Percentiles rank a stretch among this genome's conserved stretches.
Conservation (phyloP, 2,888 invertebrate species). For the Ypsolopha sequella region DNA sequence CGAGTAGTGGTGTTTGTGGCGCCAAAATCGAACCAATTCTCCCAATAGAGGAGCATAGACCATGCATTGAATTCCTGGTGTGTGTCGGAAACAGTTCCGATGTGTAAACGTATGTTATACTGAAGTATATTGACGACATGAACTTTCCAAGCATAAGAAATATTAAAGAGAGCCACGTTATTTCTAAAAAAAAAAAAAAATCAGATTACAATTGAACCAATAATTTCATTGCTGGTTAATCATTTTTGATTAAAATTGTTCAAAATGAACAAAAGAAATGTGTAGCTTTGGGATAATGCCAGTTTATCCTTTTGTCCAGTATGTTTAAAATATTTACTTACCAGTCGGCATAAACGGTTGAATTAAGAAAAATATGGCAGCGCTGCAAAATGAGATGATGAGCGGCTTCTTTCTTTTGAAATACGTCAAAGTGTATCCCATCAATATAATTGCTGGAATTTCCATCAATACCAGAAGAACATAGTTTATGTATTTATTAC, state of each 20-base stretch:
- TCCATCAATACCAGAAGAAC: slow-evolving; percentile 63
- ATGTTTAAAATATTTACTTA: slow-evolving; percentile 25
- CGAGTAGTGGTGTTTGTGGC: slow-evolving; percentile 7
- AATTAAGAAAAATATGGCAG: slow-evolving; percentile 67
- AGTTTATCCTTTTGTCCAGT: background rate
- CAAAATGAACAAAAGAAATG: slow-evolving; percentile 13
- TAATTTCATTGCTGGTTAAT: slow-evolving; percentile 5
- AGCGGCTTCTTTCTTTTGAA: slow-evolving; percentile 61
- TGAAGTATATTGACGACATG: slow-evolving; percentile 53
- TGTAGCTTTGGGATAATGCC: background rate
- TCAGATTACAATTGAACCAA: slow-evolving; percentile 1
- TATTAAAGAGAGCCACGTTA: slow-evolving; percentile 17
- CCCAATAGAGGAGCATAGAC: slow-evolving; percentile 18
- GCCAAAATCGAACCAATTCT: slow-evolving; percentile 6
- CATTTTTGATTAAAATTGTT: slow-evolving; percentile 11
- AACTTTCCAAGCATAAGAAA: slow-evolving; percentile 68
- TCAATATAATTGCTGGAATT: slow-evolving; percentile 59
- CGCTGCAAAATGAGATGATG: slow-evolving; percentile 63
- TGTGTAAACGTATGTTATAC: slow-evolving; percentile 69
- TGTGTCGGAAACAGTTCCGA: slow-evolving; percentile 75
- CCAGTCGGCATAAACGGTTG: slow-evolving; percentile 72
- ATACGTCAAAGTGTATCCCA: slow-evolving; percentile 49
- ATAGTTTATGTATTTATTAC: slow-evolving; percentile 77
- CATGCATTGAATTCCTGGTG: slow-evolving; percentile 70
- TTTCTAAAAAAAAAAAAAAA: slow-evolving; percentile 16